Evolutionary conservation across 2,797 vertebrate genomes (phyloP).

Genomic region (Gambelia wislizenii): DNA sequence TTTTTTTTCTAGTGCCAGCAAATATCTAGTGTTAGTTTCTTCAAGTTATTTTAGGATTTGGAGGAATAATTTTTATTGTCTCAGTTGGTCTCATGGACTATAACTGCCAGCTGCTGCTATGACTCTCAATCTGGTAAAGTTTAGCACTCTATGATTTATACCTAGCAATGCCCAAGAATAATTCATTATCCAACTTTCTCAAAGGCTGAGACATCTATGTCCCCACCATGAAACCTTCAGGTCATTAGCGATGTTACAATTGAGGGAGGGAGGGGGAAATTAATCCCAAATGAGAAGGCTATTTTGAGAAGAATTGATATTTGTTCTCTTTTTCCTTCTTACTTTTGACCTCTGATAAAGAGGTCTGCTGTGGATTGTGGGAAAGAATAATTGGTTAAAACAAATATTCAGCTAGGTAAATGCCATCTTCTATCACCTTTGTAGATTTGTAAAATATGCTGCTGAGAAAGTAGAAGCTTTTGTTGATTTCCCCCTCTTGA

Average conservation of each 20-base stretch:
- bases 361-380: background rate
- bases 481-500: background rate
- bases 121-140: background rate
- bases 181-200: background rate
- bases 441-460: constrained; percentile 11
- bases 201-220: background rate
- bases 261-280: background rate
- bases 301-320: background rate
- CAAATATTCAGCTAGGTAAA: constrained; percentile 15
- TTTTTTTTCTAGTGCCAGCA: background rate
- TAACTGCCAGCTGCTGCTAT: background rate
- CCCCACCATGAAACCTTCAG: background rate
- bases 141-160: background rate
- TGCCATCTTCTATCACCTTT: constrained; percentile 18
- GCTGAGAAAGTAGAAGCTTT: background rate
- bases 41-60: background rate
- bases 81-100: background rate
- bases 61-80: background rate
- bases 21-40: background rate
- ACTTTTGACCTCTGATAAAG: constrained; percentile 8
- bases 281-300: background rate
- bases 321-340: background rate
- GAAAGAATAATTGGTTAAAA: background rate
- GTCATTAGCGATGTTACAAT: background rate
- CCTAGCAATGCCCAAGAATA: background rate